Conservation (phyloP, 35 echinoderm and acorn worm genomes). For the Acanthaster planci region DNA sequence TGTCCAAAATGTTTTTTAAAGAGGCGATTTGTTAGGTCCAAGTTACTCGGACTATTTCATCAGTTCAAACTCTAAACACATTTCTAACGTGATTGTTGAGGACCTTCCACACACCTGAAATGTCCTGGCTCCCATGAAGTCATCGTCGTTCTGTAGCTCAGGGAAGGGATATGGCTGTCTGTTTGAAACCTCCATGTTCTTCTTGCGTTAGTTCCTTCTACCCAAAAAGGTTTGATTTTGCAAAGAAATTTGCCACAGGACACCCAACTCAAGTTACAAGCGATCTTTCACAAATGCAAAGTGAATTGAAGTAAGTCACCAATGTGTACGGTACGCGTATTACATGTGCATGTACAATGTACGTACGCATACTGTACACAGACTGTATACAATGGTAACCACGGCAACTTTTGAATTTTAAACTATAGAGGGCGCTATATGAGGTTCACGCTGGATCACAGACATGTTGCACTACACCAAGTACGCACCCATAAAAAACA, state of each 20-base stretch:
- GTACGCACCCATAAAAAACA: no score
- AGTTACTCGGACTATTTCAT: no score
- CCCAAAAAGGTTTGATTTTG: not conserved
- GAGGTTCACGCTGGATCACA: no score
- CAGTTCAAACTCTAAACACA: not conserved
- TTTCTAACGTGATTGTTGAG: not conserved
- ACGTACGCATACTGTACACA: no score
- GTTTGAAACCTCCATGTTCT: slow-evolving; percentile 68
- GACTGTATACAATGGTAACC: not conserved
- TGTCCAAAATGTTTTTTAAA: no score
- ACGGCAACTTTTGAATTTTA: not conserved
- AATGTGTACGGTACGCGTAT: no score
- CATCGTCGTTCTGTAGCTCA: slow-evolving; percentile 80
- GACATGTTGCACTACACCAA: no score
- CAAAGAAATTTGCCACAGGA: not conserved
- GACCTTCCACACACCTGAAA: slow-evolving; percentile 38
- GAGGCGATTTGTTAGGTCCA: no score
- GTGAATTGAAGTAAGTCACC: no score
- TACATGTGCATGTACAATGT: no score
- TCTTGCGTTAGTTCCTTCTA: not conserved
- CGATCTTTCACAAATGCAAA: no score
- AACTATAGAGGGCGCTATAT: slow-evolving; percentile 1
- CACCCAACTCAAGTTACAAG: not conserved
- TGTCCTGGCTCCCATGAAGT: slow-evolving; percentile 54
- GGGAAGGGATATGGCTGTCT: slow-evolving; percentile 92